A percentile compares a stretch with the other conserved stretches of the same genome.
phyloP scores from a whole-genome alignment of 2,888 invertebrate genomes.

The Dromius quadrimaculatus region DNA sequence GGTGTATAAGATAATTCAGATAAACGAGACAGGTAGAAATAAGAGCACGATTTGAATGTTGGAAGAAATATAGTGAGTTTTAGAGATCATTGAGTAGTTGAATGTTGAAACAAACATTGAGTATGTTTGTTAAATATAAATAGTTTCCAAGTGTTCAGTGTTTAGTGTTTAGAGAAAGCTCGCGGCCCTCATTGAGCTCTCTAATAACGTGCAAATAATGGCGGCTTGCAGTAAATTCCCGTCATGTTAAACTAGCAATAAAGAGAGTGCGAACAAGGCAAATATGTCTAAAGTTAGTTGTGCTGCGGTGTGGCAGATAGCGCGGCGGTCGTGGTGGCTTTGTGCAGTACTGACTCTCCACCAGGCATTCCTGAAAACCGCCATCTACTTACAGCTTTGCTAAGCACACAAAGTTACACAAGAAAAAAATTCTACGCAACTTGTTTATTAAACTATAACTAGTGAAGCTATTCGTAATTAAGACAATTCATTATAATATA shows the following conservation, averaged over 20 bases:
- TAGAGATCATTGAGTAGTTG: too few species aligned
- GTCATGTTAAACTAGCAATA: conserved; percentile 31
- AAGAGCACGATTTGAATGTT: too few species aligned
- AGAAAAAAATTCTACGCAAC: too few species aligned
- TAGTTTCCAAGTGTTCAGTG: not conserved
- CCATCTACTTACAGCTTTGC: conserved; percentile 30
- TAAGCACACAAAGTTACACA: too few species aligned
- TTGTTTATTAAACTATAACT: too few species aligned
- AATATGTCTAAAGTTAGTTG: conserved; percentile 44
- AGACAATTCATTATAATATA: too few species aligned
- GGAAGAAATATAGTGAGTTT: too few species aligned
- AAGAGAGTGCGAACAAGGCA: conserved; percentile 42
- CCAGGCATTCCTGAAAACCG: conserved; percentile 42
- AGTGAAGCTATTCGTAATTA: too few species aligned
- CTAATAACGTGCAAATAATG: conserved; percentile 37
- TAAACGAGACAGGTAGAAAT: too few species aligned
- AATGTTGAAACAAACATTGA: too few species aligned
- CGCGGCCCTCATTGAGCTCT: not conserved
- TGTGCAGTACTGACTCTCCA: conserved; percentile 20
- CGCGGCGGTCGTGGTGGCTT: conserved; percentile 1
- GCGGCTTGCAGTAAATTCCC: conserved; percentile 25
- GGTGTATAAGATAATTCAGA: too few species aligned
- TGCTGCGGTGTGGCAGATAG: not conserved
- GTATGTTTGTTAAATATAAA: not conserved
- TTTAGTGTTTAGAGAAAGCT: too few species aligned